phyloP scores from a whole-genome alignment of 2,888 invertebrate species.

The Acrobasis consociella region DNA sequence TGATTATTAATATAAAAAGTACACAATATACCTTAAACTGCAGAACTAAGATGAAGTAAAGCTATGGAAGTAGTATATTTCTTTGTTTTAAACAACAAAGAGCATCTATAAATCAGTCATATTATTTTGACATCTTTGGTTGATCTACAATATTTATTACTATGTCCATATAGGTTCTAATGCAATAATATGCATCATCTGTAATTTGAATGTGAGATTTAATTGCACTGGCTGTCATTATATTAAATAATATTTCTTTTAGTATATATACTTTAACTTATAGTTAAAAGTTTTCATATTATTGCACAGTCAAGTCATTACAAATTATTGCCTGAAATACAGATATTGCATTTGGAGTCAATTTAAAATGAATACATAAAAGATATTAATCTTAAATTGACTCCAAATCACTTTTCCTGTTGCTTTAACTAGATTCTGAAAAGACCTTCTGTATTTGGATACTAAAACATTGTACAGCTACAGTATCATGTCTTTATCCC shows the following conservation, averaged over 20 bases:
- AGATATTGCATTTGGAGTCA: conserved; percentile 46
- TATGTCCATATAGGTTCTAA: conserved; percentile 34
- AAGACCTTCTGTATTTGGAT: too few species aligned
- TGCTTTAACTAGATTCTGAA: too few species aligned
- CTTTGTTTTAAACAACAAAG: conserved; percentile 29
- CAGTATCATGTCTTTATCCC: too few species aligned
- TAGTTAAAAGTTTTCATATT: conserved; percentile 72
- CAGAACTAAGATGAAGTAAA: conserved; percentile 31
- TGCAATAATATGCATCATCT: conserved; percentile 36
- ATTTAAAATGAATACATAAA: neutral
- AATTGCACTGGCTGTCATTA: conserved; percentile 69
- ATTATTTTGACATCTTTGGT: conserved; percentile 68
- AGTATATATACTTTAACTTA: conserved; percentile 69
- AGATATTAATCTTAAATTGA: too few species aligned
- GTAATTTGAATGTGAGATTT: conserved; percentile 45
- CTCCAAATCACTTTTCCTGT: too few species aligned
- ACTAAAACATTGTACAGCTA: too few species aligned
- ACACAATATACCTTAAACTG: conserved; percentile 32
- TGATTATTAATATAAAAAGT: conserved; percentile 42
- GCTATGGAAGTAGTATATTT: conserved; percentile 34
- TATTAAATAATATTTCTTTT: conserved; percentile 52
- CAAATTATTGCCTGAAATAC: conserved; percentile 55
- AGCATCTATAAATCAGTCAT: conserved; percentile 33
- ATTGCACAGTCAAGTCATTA: conserved; percentile 73
- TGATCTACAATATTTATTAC: conserved; percentile 43